Evolutionary conservation across 2,113 vertebrate species (phyloP).

Genomic region (Anoplopoma fimbria): DNA sequence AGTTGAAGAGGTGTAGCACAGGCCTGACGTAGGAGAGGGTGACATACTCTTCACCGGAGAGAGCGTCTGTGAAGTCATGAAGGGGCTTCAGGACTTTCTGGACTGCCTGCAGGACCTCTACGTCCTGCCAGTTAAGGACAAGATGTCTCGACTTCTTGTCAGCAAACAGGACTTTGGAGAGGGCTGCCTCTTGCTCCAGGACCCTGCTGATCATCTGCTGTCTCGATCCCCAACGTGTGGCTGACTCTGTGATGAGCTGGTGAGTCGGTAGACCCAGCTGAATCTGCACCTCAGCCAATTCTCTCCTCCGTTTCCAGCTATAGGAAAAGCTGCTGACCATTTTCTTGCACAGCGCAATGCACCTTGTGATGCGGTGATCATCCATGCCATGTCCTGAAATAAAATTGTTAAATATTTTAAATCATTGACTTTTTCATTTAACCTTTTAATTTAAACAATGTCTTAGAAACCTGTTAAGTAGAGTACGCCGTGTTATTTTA

Average conservation of each 20-base stretch:
- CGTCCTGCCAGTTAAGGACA: constrained; percentile 3
- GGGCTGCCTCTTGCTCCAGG: constrained; percentile 3
- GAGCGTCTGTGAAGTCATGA: neutral
- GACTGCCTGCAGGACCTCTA: no score
- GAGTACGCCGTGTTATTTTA: no score
- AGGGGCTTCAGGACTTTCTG: no score
- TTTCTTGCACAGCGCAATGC: neutral
- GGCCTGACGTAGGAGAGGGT: no score
- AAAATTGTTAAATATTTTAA: no score
- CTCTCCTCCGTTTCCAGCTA: neutral
- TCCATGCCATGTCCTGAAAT: neutral
- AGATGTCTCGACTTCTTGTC: neutral
- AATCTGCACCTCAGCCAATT: constrained; percentile 1
- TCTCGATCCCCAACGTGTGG: neutral
- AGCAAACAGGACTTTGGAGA: neutral
- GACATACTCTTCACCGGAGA: neutral
- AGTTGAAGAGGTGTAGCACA: no score
- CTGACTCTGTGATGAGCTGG: neutral
- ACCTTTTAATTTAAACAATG: no score
- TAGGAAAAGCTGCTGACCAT: neutral
- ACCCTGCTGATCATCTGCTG: neutral
- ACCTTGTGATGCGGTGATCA: neutral
- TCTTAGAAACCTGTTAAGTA: no score
- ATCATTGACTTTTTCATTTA: no score
- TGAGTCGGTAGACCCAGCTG: neutral